A percentile compares a stretch with the other conserved stretches of the same genome.
Evolutionary conservation across 2,797 vertebrate genomes (phyloP).

Genomic region (Mus spretus): DNA sequence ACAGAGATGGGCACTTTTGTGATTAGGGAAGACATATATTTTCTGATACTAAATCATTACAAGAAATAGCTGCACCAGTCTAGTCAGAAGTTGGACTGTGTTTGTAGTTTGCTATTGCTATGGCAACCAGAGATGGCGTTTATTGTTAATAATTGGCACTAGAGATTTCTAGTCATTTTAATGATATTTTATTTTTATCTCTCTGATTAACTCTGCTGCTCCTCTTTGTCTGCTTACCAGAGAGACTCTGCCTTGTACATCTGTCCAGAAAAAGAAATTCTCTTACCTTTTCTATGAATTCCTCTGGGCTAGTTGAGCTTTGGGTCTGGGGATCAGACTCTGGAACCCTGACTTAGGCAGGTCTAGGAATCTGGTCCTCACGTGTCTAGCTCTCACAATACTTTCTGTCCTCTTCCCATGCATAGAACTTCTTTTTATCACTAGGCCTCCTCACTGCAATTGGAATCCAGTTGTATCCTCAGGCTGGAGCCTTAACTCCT

Average conservation of each 20-base stretch:
- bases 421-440: background rate
- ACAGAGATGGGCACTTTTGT: background rate
- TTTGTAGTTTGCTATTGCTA: slow-evolving; percentile 28
- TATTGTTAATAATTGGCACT: background rate
- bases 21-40: background rate
- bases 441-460: background rate
- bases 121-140: slow-evolving; percentile 4
- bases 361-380: background rate
- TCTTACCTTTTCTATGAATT: background rate
- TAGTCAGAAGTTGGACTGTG: background rate
- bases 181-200: slow-evolving; percentile 54
- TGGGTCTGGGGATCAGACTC: background rate
- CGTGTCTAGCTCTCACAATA: background rate
- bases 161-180: slow-evolving; percentile 27
- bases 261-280: background rate
- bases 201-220: slow-evolving; percentile 12
- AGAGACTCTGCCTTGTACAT: background rate
- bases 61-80: background rate
- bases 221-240: slow-evolving; percentile 20
- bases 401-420: background rate
- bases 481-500: background rate
- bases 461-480: background rate
- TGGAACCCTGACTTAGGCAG: background rate
- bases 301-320: background rate
- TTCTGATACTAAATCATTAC: background rate